phyloP scores from a whole-genome alignment of 2,888 invertebrate species.

The Nomada fabriciana region DNA sequence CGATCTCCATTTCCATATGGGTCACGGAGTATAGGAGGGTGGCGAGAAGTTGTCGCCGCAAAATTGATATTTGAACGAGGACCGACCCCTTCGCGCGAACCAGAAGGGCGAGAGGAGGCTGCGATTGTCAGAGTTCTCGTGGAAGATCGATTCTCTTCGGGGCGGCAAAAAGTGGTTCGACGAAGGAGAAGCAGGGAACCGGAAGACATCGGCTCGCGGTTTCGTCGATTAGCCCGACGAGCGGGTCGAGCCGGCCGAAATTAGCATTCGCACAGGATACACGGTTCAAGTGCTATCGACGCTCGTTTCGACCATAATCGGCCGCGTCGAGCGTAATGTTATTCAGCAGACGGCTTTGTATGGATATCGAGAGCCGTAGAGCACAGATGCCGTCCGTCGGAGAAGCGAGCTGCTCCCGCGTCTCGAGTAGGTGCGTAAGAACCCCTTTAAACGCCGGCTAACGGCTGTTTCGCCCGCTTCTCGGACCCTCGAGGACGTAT shows the following conservation, averaged over 20 bases:
- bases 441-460: slow-evolving; percentile 75
- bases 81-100: slow-evolving; percentile 13
- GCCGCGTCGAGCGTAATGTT: slow-evolving; percentile 82
- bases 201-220: slow-evolving; percentile 56
- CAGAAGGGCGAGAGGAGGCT: not conserved
- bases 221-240: slow-evolving; percentile 42
- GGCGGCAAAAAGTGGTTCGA: not conserved
- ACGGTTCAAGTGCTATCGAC: slow-evolving; percentile 85
- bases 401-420: slow-evolving; percentile 66
- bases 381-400: slow-evolving; percentile 83
- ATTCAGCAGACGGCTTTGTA: slow-evolving; percentile 84
- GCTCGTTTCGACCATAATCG: slow-evolving; percentile 84
- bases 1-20: slow-evolving; percentile 83
- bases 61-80: slow-evolving; percentile 82
- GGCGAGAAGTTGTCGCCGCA: slow-evolving; percentile 78
- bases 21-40: slow-evolving; percentile 52
- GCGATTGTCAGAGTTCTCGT: slow-evolving; percentile 1
- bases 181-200: slow-evolving; percentile 7
- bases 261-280: slow-evolving; percentile 84
- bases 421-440: slow-evolving; percentile 79
- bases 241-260: slow-evolving; percentile 65
- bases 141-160: slow-evolving; percentile 9
- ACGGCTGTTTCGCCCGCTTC: slow-evolving; percentile 67
- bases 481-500: slow-evolving; percentile 60
- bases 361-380: slow-evolving; percentile 81